A percentile compares a stretch with the other conserved stretches of the same genome.
These are phyloP conservation scores for Melanotaenia maccullochi DNA, from an alignment of 2,797 vertebrate species.

Conservation along the genomic window DNA sequence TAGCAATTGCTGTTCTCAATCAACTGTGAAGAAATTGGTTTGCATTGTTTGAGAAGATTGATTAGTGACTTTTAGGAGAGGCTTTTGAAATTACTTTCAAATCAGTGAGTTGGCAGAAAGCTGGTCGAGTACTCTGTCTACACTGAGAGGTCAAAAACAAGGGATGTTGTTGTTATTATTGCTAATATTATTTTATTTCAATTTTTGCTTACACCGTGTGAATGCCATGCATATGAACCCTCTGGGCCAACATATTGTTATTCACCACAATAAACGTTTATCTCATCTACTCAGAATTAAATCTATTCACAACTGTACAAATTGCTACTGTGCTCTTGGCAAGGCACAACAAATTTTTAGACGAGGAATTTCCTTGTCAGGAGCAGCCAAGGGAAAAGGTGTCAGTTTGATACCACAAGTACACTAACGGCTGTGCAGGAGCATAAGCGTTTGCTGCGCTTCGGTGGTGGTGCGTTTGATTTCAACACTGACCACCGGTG, in stretches of 20 bases:
- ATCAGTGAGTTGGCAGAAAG: conserved; percentile 64
- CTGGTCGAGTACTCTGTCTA: conserved; percentile 52
- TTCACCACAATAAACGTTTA: conserved; percentile 56
- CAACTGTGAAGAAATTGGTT: conserved; percentile 71
- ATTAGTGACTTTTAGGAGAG: conserved; percentile 67
- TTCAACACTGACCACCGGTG: conserved; percentile 79
- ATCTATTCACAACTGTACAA: conserved; percentile 79
- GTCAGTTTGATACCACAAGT: conserved; percentile 77
- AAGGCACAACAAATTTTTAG: conserved; percentile 72
- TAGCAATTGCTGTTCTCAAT: conserved; percentile 69
- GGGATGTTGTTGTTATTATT: conserved; percentile 18
- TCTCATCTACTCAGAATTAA: conserved; percentile 70
- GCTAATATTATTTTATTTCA: conserved; percentile 13
- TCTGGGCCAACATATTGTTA: conserved; percentile 43
- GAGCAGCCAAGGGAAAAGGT: conserved; percentile 82
- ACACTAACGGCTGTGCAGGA: conserved; percentile 78
- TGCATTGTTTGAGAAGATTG: conserved; percentile 67
- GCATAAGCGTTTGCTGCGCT: conserved; percentile 81
- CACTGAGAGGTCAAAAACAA: conserved; percentile 47
- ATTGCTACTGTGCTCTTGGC: conserved; percentile 70
- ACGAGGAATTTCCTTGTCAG: conserved; percentile 80
- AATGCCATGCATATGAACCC: conserved; percentile 27
- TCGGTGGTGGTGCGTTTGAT: conserved; percentile 77
- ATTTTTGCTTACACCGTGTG: conserved; percentile 29
- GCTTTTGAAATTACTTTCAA: conserved; percentile 66